These are phyloP conservation scores for Ceraclea dissimilis DNA, from an alignment of 2,888 invertebrate species.

Conservation along the genomic window DNA sequence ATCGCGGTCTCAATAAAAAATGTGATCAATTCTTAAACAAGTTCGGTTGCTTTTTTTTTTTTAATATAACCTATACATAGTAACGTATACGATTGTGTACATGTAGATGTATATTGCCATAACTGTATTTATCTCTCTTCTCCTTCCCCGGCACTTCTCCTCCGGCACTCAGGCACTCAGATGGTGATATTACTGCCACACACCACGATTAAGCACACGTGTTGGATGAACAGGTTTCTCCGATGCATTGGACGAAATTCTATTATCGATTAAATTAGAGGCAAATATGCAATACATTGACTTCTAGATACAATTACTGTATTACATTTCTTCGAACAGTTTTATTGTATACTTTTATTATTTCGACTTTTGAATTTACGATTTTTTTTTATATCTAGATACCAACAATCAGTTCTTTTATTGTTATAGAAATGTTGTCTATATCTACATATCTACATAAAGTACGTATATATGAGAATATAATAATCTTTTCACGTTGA, in stretches of 20 bases:
- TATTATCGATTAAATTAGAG: background rate
- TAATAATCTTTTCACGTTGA: too few relatives aligned
- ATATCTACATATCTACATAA: too few relatives aligned
- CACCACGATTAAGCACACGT: background rate
- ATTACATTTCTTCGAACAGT: too few relatives aligned
- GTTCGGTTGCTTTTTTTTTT: background rate
- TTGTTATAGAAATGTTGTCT: too few relatives aligned
- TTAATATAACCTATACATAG: too few relatives aligned
- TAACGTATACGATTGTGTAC: background rate
- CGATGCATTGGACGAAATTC: background rate
- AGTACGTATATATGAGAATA: too few relatives aligned
- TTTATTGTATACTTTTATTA: too few relatives aligned
- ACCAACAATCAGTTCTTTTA: too few relatives aligned
- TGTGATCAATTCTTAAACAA: constrained; percentile 1
- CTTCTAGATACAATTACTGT: background rate
- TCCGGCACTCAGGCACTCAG: background rate
- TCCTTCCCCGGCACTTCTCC: background rate
- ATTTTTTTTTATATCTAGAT: too few relatives aligned
- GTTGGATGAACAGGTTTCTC: background rate
- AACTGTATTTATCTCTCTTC: background rate
- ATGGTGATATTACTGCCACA: background rate
- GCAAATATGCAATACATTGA: background rate
- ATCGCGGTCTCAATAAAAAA: background rate
- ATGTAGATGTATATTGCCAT: background rate
- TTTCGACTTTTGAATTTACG: too few relatives aligned